These are phyloP conservation scores for Anabacerthia variegaticeps DNA, from an alignment of 2,797 vertebrate species.

Conservation along the genomic window DNA sequence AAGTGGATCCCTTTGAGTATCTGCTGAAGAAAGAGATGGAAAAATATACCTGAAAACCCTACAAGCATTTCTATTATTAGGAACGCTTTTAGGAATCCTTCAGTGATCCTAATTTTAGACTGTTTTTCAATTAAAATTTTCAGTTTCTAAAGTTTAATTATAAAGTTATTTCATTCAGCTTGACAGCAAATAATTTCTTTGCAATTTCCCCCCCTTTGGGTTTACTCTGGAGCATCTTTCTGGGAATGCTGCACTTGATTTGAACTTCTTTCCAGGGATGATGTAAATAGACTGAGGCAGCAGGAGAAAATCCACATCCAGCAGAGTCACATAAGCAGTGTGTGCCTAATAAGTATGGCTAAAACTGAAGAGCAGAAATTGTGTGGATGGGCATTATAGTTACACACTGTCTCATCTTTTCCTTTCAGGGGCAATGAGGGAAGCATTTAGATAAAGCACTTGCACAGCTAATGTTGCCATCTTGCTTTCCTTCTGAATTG, in stretches of 20 bases:
- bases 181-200: neutral
- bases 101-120: neutral
- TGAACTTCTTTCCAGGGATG: neutral
- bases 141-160: neutral
- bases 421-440: neutral
- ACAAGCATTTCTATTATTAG: neutral
- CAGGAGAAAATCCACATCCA: neutral
- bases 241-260: neutral
- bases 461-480: neutral
- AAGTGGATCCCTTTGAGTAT: neutral
- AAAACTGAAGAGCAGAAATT: neutral
- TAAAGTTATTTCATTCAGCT: neutral
- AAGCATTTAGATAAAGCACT: conserved; percentile 25
- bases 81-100: neutral
- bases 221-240: neutral
- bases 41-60: neutral
- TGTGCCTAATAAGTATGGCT: neutral
- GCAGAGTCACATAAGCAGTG: neutral
- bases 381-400: neutral
- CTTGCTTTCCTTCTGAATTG: neutral
- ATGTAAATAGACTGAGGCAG: neutral
- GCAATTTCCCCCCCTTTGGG: neutral
- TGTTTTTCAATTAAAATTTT: neutral
- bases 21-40: neutral
- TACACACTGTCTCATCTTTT: neutral